Percentiles rank a stretch among this genome's conserved stretches.
These are phyloP conservation scores for Agriopis marginaria DNA, from an alignment of 2,888 invertebrate genomes.

Conservation along the genomic window DNA sequence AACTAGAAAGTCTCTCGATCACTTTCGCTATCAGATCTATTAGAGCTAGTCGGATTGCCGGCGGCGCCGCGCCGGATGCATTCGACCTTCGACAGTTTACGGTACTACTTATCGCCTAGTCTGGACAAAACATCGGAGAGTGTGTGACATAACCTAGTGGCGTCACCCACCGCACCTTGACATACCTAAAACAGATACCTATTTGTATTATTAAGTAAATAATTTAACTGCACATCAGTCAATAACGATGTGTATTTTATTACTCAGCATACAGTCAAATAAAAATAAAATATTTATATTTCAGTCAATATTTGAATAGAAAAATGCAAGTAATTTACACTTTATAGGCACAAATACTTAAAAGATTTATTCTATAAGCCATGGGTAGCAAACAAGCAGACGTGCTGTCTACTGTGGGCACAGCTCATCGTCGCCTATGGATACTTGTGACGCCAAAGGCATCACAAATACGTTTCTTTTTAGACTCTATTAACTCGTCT, in stretches of 20 bases:
- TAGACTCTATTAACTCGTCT: too few species aligned
- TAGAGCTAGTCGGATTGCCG: conserved; percentile 7
- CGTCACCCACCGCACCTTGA: conserved; percentile 80
- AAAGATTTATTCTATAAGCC: too few species aligned
- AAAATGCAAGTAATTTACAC: not conserved
- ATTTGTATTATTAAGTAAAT: conserved; percentile 35
- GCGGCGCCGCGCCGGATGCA: conserved; percentile 67
- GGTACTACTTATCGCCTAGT: conserved; percentile 72
- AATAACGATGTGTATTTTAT: conserved; percentile 17
- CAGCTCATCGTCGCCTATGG: too few species aligned
- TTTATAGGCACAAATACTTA: not conserved
- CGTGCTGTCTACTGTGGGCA: too few species aligned
- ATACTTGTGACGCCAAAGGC: too few species aligned
- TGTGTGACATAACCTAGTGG: conserved; percentile 78
- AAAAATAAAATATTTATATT: not conserved
- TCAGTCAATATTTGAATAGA: not conserved
- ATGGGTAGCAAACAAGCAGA: too few species aligned
- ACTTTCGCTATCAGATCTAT: conserved; percentile 41
- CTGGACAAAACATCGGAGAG: conserved; percentile 62
- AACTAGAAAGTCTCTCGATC: conserved; percentile 24
- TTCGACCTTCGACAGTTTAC: conserved; percentile 75
- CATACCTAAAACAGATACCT: conserved; percentile 58
- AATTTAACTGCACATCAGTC: conserved; percentile 34
- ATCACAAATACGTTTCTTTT: too few species aligned
- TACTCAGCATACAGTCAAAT: not conserved